phyloP scores from a whole-genome alignment of 2,113 vertebrate genomes.

The Malaclemys terrapin region DNA sequence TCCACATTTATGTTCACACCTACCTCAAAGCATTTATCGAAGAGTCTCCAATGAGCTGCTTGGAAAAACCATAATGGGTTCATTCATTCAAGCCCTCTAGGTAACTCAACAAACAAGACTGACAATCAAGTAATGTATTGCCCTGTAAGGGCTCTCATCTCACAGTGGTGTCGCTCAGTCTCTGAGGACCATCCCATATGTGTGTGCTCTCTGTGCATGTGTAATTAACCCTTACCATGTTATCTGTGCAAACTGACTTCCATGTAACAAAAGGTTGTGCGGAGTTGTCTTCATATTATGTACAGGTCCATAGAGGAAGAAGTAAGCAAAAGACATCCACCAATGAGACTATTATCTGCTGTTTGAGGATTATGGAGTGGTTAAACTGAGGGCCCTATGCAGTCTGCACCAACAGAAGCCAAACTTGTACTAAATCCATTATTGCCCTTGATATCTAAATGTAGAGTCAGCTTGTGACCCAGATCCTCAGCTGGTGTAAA shows the following conservation, averaged over 20 bases:
- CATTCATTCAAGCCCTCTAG: background rate
- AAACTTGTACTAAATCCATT: slow-evolving; percentile 27
- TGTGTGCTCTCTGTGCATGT: background rate
- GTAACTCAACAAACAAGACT: background rate
- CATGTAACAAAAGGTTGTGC: background rate
- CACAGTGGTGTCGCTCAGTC: background rate
- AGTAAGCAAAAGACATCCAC: background rate
- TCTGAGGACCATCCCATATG: background rate
- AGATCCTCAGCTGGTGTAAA: background rate
- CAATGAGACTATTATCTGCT: background rate
- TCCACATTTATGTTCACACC: background rate
- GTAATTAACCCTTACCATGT: background rate
- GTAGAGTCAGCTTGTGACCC: slow-evolving; percentile 3
- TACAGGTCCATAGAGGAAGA: slow-evolving; percentile 18
- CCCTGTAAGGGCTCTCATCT: background rate
- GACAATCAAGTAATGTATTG: background rate
- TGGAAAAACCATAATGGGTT: background rate
- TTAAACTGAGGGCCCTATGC: slow-evolving; percentile 9
- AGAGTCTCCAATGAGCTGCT: background rate
- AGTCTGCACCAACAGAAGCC: background rate
- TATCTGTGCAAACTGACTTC: slow-evolving; percentile 2
- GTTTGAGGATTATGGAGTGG: slow-evolving; percentile 7
- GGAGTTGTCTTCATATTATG: slow-evolving; percentile 24
- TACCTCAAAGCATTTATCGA: background rate
- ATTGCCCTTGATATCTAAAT: background rate